Base-by-base conservation (phyloP, 2,888 invertebrate genomes). In the Electrophaes corylata region DNA sequence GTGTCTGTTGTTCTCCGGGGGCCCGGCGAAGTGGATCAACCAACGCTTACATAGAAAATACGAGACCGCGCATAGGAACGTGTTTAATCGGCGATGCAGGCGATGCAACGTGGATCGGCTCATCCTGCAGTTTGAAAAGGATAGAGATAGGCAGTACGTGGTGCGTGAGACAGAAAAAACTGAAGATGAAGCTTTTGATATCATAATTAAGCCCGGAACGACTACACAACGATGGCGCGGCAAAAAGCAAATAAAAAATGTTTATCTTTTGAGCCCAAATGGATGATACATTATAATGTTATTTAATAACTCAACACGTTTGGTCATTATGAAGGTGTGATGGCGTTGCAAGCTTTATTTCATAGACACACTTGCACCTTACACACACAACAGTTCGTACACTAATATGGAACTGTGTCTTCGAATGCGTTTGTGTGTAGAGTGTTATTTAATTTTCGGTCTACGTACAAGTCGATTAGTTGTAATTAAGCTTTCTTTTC, bases 51-150 rank as follows among this genome's bases (percentile, higher is more conserved):
- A 80, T 75, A 81, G n/a, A 85, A 85, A 83, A 83, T 87, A 88
- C 91, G 91, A 86, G 87, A 72, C 85, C 73, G 71, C 76, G 91
- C 91, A 91, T 91, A 91, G 84, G 79, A 88, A 88, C 91, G 90
- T 91, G 91, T 86, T 86, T 91, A 91, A 91, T 91, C 80, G 83
- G 72, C 82, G 75, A 77, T 78, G 77, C 73, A 71, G 73, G 76
- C 75, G 84, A 84, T 85, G 84, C 82, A 79, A 70, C 76, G 70
- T 72, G 76, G 76, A 73, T 67, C 70, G 68, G 66, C 65, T 77
- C 71, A 78, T 84, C 83, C 79, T 82, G 81, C 73, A 78, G 76
- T 75, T 70, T 70, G 78, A 85, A 70, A 62, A 81, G 77, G 82
- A 85, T 59, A 68, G 72, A 71, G 62, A 73, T 78, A 57, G 44